These are phyloP conservation scores for Cydia amplana DNA, from an alignment of 1,140 invertebrate genomes.

Conservation along the genomic window DNA sequence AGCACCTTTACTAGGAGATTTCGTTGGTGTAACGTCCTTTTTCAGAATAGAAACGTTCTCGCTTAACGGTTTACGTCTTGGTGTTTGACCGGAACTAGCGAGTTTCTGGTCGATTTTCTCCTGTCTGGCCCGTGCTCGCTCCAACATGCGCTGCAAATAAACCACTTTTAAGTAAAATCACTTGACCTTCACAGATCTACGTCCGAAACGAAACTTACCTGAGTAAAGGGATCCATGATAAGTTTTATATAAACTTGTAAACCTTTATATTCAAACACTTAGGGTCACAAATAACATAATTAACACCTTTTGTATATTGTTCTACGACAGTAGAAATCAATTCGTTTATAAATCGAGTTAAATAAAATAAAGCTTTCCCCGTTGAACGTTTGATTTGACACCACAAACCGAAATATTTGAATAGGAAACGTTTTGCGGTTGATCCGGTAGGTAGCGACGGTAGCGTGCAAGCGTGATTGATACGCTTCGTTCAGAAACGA, in stretches of 20 bases:
- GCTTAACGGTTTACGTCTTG: conserved; percentile 65
- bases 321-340: background rate
- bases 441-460: conserved; percentile 11
- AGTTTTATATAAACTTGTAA: background rate
- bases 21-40: conserved; percentile 50
- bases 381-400: conserved; percentile 20
- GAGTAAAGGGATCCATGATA: conserved; percentile 75
- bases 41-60: conserved; percentile 63
- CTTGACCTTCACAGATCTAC: conserved; percentile 36
- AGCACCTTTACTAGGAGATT: conserved; percentile 54
- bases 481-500: background rate
- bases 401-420: conserved; percentile 28
- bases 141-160: conserved; percentile 75
- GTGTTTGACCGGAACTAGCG: conserved; percentile 68
- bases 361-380: conserved; percentile 10
- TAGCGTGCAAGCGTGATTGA: conserved; percentile 4
- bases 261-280: conserved; percentile 22
- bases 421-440: background rate
- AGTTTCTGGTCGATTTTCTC: conserved; percentile 78
- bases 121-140: conserved; percentile 72
- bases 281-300: conserved; percentile 41
- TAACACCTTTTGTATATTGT: conserved; percentile 28
- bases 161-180: conserved; percentile 36
- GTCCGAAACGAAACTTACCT: conserved; percentile 64
- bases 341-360: background rate